phyloP scores from a whole-genome alignment of 2,113 vertebrate species.

The Poeciliopsis retropinna region DNA sequence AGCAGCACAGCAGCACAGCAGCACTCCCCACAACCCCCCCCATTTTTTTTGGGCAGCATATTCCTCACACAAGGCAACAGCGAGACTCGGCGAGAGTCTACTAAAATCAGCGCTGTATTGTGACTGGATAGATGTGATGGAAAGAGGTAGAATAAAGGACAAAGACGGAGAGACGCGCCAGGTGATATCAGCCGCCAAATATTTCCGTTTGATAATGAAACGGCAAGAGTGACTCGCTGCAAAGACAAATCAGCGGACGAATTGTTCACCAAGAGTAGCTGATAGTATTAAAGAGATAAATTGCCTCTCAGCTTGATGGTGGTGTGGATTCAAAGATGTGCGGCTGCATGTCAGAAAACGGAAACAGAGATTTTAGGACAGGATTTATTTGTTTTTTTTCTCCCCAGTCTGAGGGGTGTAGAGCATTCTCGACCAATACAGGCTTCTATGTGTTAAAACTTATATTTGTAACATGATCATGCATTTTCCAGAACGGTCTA shows the following conservation, averaged over 20 bases:
- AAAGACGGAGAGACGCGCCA: slow-evolving; percentile 39
- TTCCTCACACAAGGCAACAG: not conserved
- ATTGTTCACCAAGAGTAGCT: slow-evolving; percentile 68
- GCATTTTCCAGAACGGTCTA: not conserved
- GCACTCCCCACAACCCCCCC: too few relatives aligned
- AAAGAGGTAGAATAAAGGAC: slow-evolving; percentile 35
- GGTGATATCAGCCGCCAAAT: slow-evolving; percentile 53
- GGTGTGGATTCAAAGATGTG: slow-evolving; percentile 39
- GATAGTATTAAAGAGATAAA: slow-evolving; percentile 67
- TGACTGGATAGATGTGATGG: not conserved
- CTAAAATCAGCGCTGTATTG: not conserved
- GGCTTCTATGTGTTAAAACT: not conserved
- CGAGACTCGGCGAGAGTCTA: slow-evolving; percentile 6
- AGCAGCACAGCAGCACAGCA: not conserved
- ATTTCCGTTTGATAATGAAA: slow-evolving; percentile 62
- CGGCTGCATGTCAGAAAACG: slow-evolving; percentile 19
- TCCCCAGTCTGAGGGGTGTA: slow-evolving; percentile 31
- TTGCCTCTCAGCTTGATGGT: slow-evolving; percentile 43
- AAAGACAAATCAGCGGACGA: slow-evolving; percentile 60
- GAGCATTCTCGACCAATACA: slow-evolving; percentile 16
- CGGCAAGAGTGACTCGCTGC: slow-evolving; percentile 42
- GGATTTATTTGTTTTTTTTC: slow-evolving; percentile 6
- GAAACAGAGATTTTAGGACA: slow-evolving; percentile 4
- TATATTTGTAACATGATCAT: not conserved
- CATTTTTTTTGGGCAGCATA: too few relatives aligned